Percentiles rank a stretch among this genome's conserved stretches.
These are phyloP conservation scores for Drosophila busckii DNA, from an alignment of 1,140 invertebrate genomes.

Conservation along the genomic window DNA sequence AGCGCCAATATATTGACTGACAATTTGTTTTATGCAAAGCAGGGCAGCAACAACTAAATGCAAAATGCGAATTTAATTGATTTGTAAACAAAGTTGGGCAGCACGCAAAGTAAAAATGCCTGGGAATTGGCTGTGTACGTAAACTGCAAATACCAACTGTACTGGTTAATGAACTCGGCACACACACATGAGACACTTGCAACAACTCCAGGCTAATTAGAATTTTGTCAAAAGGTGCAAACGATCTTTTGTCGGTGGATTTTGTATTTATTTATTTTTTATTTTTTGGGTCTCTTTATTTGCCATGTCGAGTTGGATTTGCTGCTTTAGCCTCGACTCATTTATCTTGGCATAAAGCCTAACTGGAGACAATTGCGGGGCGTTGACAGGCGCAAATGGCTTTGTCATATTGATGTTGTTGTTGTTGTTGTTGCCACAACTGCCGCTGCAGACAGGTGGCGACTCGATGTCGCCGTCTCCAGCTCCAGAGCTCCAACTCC, in stretches of 20 bases:
- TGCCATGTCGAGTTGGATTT: slow-evolving; percentile 6
- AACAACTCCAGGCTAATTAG: slow-evolving; percentile 28
- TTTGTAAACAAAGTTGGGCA: slow-evolving; percentile 29
- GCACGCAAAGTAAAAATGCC: slow-evolving; percentile 13
- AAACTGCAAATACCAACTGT: slow-evolving; percentile 9
- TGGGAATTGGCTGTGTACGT: slow-evolving; percentile 14
- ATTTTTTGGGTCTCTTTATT: neutral
- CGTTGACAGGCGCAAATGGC: slow-evolving; percentile 72
- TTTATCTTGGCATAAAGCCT: slow-evolving; percentile 52
- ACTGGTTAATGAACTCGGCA: slow-evolving; percentile 43
- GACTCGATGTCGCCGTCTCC: slow-evolving; percentile 54
- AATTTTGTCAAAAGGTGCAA: slow-evolving; percentile 43
- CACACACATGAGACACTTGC: neutral
- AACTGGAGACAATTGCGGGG: slow-evolving; percentile 52
- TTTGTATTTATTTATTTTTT: slow-evolving; percentile 12
- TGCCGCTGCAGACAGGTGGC: slow-evolving; percentile 64
- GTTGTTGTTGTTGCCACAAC: slow-evolving; percentile 5
- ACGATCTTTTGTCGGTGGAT: slow-evolving; percentile 22
- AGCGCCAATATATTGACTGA: slow-evolving; percentile 34
- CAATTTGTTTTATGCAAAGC: slow-evolving; percentile 31
- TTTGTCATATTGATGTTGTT: slow-evolving; percentile 36
- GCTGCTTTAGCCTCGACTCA: slow-evolving; percentile 29
- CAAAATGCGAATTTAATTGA: slow-evolving; percentile 30
- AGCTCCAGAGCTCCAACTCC: too few species aligned
- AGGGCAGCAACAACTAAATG: slow-evolving; percentile 7